Conservation (phyloP, 2,888 invertebrate species). For the Muscina levida region DNA sequence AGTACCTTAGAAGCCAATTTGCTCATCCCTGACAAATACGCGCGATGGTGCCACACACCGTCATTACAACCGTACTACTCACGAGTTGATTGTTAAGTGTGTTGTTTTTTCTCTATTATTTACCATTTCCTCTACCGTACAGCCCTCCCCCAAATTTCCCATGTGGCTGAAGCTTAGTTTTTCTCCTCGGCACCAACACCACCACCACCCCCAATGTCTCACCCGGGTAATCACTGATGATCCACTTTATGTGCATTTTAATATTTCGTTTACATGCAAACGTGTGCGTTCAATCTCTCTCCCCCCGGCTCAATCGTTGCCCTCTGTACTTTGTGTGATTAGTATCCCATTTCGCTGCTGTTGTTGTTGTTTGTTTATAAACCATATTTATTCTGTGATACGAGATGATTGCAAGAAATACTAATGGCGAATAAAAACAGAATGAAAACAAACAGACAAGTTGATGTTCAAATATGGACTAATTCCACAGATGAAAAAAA, state of each 20-base stretch:
- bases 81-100: slow-evolving; percentile 14
- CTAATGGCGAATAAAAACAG: no score
- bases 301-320: slow-evolving; percentile 1
- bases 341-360: background rate
- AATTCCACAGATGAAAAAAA: background rate
- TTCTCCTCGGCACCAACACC: background rate
- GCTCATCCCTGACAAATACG: background rate
- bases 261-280: slow-evolving; percentile 61
- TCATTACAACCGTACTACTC: background rate
- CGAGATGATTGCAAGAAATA: background rate
- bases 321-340: slow-evolving; percentile 8
- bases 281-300: slow-evolving; percentile 37
- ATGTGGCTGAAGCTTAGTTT: background rate
- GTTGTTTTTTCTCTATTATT: slow-evolving; percentile 6
- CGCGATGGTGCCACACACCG: background rate
- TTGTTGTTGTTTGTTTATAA: slow-evolving; percentile 20
- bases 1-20: no score
- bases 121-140: slow-evolving; percentile 8
- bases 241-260: slow-evolving; percentile 62
- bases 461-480: slow-evolving; percentile 9
- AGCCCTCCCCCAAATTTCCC: background rate
- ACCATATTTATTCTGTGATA: slow-evolving; percentile 15
- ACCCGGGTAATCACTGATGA: slow-evolving; percentile 56
- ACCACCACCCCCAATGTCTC: background rate
- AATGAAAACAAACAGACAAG: slow-evolving; percentile 2